Evolutionary conservation across 2,113 vertebrate species (phyloP).

Genomic region (Pelusios castaneus): DNA sequence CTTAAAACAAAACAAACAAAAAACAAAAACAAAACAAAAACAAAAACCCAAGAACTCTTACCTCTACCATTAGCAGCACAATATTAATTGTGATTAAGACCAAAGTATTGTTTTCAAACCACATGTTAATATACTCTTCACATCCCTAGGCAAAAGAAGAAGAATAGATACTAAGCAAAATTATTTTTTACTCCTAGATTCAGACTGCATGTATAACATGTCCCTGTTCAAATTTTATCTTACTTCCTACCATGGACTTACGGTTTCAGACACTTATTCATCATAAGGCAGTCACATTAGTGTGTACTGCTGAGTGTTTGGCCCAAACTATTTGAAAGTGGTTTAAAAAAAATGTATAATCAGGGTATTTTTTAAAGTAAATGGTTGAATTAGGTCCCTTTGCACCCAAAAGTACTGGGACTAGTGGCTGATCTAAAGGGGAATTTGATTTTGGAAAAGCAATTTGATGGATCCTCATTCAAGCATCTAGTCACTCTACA

Average conservation of each 20-base stretch:
- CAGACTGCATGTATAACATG: background rate
- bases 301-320: background rate
- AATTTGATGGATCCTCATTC: background rate
- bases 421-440: background rate
- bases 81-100: constrained; percentile 47
- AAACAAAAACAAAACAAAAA: too few relatives aligned
- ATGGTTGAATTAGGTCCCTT: background rate
- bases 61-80: constrained; percentile 49
- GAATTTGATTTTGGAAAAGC: background rate
- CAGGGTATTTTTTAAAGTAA: background rate
- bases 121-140: constrained; percentile 51
- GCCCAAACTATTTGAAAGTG: background rate
- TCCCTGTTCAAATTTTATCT: background rate
- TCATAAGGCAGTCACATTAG: background rate
- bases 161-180: background rate
- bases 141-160: constrained; percentile 50
- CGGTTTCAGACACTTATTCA: background rate
- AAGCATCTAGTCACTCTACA: background rate
- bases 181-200: background rate
- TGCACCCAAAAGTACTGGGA: background rate
- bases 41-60: constrained; percentile 7
- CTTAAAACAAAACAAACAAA: too few relatives aligned
- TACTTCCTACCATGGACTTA: background rate
- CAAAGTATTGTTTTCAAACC: constrained; percentile 43
- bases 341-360: background rate